Conservation (phyloP, 2,113 vertebrate species). For the western clawed frog (Xenopus tropicalis) region DNA sequence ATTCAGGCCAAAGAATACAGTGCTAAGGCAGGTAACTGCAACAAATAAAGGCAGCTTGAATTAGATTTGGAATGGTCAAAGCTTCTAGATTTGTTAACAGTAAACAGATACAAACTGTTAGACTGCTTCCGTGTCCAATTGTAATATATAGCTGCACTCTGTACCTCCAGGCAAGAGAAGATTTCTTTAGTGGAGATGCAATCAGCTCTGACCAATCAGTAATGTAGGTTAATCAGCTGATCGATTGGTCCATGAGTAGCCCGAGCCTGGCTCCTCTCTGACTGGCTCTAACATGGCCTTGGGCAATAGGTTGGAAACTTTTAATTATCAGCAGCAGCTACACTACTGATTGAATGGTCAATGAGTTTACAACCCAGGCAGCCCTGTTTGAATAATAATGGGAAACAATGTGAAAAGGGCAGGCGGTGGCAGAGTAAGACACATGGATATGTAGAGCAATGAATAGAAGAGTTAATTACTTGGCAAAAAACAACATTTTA, state of each 20-base stretch:
- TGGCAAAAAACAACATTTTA: slow-evolving; percentile 44
- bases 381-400: slow-evolving; percentile 81
- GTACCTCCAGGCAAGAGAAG: slow-evolving; percentile 67
- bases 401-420: slow-evolving; percentile 70
- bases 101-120: slow-evolving; percentile 49
- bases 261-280: slow-evolving; percentile 66
- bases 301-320: slow-evolving; percentile 87
- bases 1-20: background rate
- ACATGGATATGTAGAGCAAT: slow-evolving; percentile 59
- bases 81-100: slow-evolving; percentile 35
- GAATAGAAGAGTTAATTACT: slow-evolving; percentile 71
- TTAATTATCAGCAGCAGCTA: slow-evolving; percentile 84
- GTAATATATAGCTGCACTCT: slow-evolving; percentile 59
- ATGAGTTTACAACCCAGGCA: slow-evolving; percentile 76
- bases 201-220: slow-evolving; percentile 84
- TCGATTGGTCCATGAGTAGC: slow-evolving; percentile 69
- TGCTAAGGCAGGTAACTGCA: slow-evolving; percentile 8
- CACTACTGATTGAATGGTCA: slow-evolving; percentile 80
- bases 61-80: slow-evolving; percentile 21
- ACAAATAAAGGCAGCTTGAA: slow-evolving; percentile 48
- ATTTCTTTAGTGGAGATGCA: slow-evolving; percentile 79
- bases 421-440: slow-evolving; percentile 56
- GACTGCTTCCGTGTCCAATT: slow-evolving; percentile 52
- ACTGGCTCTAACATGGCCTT: slow-evolving; percentile 74
- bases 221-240: slow-evolving; percentile 87